Percentiles rank a stretch among this genome's conserved stretches.
Conservation (phyloP, 2,888 invertebrate genomes). For the Odontocerum albicorne region DNA sequence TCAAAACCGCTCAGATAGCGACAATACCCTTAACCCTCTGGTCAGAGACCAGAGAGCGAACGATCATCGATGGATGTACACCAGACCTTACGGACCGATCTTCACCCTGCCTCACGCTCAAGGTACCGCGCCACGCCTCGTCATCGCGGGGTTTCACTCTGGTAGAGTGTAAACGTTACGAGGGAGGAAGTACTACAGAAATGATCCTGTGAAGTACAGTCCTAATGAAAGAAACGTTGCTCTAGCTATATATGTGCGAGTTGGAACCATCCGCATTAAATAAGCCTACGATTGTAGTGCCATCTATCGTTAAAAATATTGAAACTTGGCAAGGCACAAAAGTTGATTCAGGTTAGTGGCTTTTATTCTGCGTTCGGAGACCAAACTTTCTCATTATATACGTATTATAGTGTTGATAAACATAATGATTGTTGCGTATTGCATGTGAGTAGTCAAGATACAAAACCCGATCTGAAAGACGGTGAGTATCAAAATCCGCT, state of each 20-base stretch:
- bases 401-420: too few species aligned
- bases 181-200: conserved; percentile 35
- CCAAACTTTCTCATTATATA: too few species aligned
- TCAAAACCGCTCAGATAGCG: conserved; percentile 35
- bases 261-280: too few species aligned
- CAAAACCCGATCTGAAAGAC: too few species aligned
- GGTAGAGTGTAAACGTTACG: conserved; percentile 31
- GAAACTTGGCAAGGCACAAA: too few species aligned
- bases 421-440: too few species aligned
- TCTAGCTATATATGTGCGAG: conserved; percentile 4
- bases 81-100: not conserved
- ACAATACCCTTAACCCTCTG: conserved; percentile 22
- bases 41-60: conserved; percentile 20
- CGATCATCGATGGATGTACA: conserved; percentile 33
- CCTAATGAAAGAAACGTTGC: conserved; percentile 9
- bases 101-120: conserved; percentile 38
- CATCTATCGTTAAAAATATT: too few species aligned
- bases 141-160: conserved; percentile 36
- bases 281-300: too few species aligned
- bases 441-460: too few species aligned
- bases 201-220: conserved; percentile 37
- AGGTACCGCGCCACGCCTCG: conserved; percentile 38
- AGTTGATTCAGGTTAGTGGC: too few species aligned
- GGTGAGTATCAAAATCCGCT: too few species aligned
- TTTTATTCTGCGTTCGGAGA: too few species aligned